Base-by-base conservation (phyloP, 2,797 vertebrate species). In the Sebastolobus alascanus region DNA sequence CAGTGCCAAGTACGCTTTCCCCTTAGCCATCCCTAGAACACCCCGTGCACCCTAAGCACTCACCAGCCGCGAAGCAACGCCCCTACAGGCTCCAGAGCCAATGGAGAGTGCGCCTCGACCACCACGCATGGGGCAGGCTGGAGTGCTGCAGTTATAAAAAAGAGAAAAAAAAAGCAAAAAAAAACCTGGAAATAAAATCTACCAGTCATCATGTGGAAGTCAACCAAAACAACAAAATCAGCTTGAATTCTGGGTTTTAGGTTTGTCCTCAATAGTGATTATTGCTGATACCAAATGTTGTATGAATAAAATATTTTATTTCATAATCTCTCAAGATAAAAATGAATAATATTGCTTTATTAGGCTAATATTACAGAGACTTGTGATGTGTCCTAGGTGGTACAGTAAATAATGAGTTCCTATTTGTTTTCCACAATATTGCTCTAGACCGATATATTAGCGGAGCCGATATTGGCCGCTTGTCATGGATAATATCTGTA, bases 11-110 rank as follows among this genome's bases (percentile, higher is more conserved):
- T 93, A 81, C 79, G 86, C 94, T 94, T 91, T 92, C 93, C 93
- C 89, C 92, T 94, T 88, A 90, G 93, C 93, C 95, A 95, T 95
- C 94, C 94, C 92, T 94, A 67, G 83, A 93, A 94, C 92, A 93
- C 86, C 88, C 87, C 87, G 85, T 86, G 90, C 90, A 90, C 91
- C 92, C 88, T 77, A 68, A 92, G 88, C 91, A 35, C 92, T 89
- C 88, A 84, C 76, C 68, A 67, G 56, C 84, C 3, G 65, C 70
- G 58, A 85, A 90, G 92, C 85, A 66, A 92, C 94, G 93, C 94
- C 95, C 94, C 92, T 67, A 38, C n/a, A 16, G 71, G 61, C 80
- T 52, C 25, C 76, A 0, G 67, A 92, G 91, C 95, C 95, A 96
- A 96, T 96, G 83, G 90, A 27, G 87, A 90, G 86, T 46, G 77